Evolutionary conservation across 2,113 vertebrate species (phyloP), one percentile per base, ranked within the genome.

Genomic region (Casuarius casuarius): DNA sequence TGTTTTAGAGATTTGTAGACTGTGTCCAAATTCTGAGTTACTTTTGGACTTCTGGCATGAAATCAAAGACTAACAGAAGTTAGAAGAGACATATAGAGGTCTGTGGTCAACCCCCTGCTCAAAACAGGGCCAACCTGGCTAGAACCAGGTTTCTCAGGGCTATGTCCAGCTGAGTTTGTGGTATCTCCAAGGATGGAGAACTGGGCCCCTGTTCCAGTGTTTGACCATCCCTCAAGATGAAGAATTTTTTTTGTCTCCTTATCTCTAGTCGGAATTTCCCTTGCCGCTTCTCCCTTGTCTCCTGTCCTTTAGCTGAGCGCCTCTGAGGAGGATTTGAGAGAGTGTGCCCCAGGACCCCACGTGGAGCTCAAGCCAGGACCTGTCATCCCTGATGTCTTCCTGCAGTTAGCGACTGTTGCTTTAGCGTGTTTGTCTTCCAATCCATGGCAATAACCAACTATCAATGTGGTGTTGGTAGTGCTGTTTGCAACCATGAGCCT

Each of bases 401-500:
- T 82, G 26, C 65, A 63, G 17, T 42, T 13, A 12, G 11, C 12
- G 17, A 4, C 38, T 10, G 7, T 31, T 29, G 35, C 0, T 0
- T 63, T 63, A 31, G 8, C 0, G 0, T 56, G 13, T 54, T 77
- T 85, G 25, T 62, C n/a, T 63, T 78, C 33, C 5, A 58, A 13
- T 26, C 48, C 0, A 0, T 42, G 38, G 65, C 77, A 1, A 1
- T 77, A 51, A n/a, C 44, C 73, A 68, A 51, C 48, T 58, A 48
- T 8, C 9, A n/a, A 8, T 1, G 0, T 46, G 29, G 1, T 61
- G 35, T 63, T 58, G 5, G 4, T 33, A 5, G 22, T 0, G 17
- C 23, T 52, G 35, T 67, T 84, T 40, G 14, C 54, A 79, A 31
- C 73, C 22, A 4, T 16, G 59, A 49, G 15, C 66, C 51, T 67